Base-by-base conservation (phyloP, 2,888 invertebrate genomes). In the Dysmachus trigonus region DNA sequence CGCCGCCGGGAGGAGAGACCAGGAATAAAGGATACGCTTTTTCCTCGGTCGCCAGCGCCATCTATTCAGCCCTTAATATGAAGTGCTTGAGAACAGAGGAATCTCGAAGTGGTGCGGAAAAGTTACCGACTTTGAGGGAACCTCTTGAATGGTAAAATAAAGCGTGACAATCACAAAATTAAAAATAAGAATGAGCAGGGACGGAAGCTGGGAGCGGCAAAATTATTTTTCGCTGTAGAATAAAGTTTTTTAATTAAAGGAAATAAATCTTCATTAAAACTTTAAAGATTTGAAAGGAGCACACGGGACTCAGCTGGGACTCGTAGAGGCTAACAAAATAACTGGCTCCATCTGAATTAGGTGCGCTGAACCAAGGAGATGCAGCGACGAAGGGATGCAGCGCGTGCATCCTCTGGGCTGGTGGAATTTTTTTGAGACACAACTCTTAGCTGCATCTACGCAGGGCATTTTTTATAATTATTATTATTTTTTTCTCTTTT, bases 161-260 rank as follows among this genome's bases (percentile, higher is more conserved):
- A 81, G 81, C 81, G 81, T 81, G 81, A 81, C 81, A 81, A 81
- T 81, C 53, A 47, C 53, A 33, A 81, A 81, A 81, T 81, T 81
- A 81, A 81, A 79, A 62, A 62, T 31, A 81, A 81, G 22, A 35
- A 31, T 53, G 53, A 33, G 47, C n/a, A 18, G 81, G 53, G 18
- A 31, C 62, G 53, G 81, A 62, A 81, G 31, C 15, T 33, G 53
- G 38, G 13, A 53, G 81, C 27, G 53, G 33, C 62, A 30, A 53
- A 81, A 47, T 86, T 85, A 85, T 85, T 77, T 62, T 86, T 71
- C 73, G 81, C 51, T 73, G 81, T 47, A 51, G 72, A 81, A 51
- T 72, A 86, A 86, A 81, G 73, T 86, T 86, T 86, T 86, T 86
- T 86, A 86, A 86, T 86, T 86, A 86, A 86, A 81, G 81, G 86